Conservation (phyloP, 23 tunicate genomes). For the Phallusia fumigata region DNA sequence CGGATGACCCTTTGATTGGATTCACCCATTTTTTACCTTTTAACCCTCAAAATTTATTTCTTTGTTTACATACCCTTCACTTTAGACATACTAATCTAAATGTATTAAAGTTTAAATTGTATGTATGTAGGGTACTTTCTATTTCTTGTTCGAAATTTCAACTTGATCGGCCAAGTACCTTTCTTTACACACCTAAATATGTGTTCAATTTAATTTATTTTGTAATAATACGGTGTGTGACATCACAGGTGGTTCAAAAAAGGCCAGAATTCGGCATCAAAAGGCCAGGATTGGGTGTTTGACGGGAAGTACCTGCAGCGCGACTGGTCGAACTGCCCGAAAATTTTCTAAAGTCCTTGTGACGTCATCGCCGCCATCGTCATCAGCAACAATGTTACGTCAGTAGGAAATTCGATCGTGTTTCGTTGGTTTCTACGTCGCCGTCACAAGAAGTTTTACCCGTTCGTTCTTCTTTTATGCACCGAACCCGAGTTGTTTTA, state of each 20-base stretch:
- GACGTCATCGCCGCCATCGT: not conserved
- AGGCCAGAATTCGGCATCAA: constrained; percentile 21
- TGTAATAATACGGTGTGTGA: not conserved
- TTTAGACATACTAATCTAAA: no score
- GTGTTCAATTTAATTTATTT: not conserved
- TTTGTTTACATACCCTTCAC: no score
- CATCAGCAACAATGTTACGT: not conserved
- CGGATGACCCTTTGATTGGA: no score
- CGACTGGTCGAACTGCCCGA: constrained; percentile 84
- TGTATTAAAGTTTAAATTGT: no score
- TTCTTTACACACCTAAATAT: not conserved
- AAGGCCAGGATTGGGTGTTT: constrained; percentile 61
- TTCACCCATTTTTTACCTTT: no score
- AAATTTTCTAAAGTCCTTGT: constrained; percentile 50
- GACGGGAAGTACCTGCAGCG: constrained; percentile 35
- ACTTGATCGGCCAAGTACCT: not conserved
- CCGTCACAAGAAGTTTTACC: not conserved
- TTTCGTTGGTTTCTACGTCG: not conserved
- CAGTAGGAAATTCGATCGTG: constrained; percentile 12
- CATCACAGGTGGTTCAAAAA: constrained; percentile 70
- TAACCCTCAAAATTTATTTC: no score
- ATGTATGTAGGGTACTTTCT: no score
- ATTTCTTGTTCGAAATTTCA: no score
- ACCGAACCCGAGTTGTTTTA: not conserved
- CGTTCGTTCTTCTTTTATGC: not conserved